These are phyloP conservation scores for Acropternis orthonyx DNA, from an alignment of 2,797 vertebrate species.

Conservation along the genomic window DNA sequence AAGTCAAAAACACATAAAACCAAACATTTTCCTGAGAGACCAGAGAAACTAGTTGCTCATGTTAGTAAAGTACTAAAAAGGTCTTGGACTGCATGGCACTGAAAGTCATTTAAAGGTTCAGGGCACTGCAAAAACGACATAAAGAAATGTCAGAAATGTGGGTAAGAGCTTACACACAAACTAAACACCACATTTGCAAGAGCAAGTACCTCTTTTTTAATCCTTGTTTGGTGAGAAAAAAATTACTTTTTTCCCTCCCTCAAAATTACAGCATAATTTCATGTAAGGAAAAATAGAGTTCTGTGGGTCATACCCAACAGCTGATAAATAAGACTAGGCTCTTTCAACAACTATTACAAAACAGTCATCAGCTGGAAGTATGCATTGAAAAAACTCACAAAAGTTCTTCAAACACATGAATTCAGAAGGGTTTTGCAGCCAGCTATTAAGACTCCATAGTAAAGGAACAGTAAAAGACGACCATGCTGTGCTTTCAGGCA, in stretches of 20 bases:
- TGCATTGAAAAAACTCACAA: constrained; percentile 15
- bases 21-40: not conserved
- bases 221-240: not conserved
- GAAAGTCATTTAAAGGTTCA: not conserved
- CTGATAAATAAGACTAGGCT: constrained; percentile 7
- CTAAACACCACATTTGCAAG: not conserved
- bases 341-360: constrained; percentile 19
- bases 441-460: constrained; percentile 21
- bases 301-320: constrained; percentile 22
- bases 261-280: not conserved
- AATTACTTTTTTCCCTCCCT: not conserved
- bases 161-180: not conserved
- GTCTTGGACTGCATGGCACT: not conserved
- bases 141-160: constrained; percentile 19
- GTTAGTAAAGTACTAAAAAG: not conserved
- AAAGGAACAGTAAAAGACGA: constrained; percentile 12
- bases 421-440: constrained; percentile 32
- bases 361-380: constrained; percentile 33
- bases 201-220: not conserved
- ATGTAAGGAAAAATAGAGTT: constrained; percentile 32
- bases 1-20: not conserved
- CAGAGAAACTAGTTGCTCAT: not conserved
- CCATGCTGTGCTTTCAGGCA: constrained; percentile 50
- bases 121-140: not conserved
- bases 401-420: constrained; percentile 44